A percentile compares a stretch with the other conserved stretches of the same genome.
Conservation (phyloP, 1,140 invertebrate genomes). For the Heliothis subflexa region DNA sequence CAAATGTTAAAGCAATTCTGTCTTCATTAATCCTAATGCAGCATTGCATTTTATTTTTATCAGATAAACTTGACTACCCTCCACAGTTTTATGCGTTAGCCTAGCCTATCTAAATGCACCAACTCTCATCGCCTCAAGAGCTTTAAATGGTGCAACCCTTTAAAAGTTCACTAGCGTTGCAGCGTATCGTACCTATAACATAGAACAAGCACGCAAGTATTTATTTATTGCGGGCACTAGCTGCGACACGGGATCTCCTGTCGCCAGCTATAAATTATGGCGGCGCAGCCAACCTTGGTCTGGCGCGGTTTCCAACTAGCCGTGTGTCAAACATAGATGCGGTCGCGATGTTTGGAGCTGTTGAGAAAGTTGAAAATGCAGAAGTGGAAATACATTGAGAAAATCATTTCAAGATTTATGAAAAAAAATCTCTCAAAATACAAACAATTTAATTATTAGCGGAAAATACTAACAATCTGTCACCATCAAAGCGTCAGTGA, state of each 20-base stretch:
- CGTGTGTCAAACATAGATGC: constrained; percentile 22
- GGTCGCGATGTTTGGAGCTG: background rate
- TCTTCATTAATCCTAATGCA: too few species aligned
- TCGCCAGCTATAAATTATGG: constrained; percentile 71
- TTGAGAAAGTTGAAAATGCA: too few species aligned
- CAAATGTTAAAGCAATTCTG: too few species aligned
- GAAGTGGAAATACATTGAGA: too few species aligned
- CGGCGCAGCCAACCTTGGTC: constrained; percentile 54
- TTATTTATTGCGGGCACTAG: constrained; percentile 70
- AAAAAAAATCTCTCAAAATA: too few species aligned
- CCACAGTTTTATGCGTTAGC: background rate
- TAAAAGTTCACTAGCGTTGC: constrained; percentile 64
- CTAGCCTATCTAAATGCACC: background rate
- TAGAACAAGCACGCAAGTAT: constrained; percentile 63
- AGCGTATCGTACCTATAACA: constrained; percentile 70
- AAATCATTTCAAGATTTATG: too few species aligned
- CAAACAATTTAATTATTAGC: background rate
- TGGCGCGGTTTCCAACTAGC: constrained; percentile 52
- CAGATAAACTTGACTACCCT: background rate
- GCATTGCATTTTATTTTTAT: background rate
- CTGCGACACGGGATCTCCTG: constrained; percentile 69
- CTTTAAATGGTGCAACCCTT: constrained; percentile 38
- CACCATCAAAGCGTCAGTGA: background rate
- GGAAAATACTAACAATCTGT: background rate
- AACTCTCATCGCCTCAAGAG: background rate